Conservation (phyloP, 2,888 invertebrate genomes). For the Hirtodrosophila confusa region DNA sequence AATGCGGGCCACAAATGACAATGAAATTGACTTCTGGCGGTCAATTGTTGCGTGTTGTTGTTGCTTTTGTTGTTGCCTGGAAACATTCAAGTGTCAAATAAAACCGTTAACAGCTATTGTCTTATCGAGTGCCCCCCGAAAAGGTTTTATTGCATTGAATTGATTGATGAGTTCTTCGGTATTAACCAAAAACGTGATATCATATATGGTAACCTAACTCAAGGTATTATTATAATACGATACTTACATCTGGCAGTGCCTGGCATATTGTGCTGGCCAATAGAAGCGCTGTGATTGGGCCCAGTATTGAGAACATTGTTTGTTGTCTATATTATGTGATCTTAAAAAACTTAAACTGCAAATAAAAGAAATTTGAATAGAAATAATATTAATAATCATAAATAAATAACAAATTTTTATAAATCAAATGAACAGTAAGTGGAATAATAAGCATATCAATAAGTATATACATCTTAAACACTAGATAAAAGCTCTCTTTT, state of each 20-base stretch:
- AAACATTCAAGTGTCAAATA: conserved; percentile 48
- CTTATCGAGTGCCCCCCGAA: conserved; percentile 49
- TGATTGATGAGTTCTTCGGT: conserved; percentile 71
- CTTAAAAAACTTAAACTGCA: conserved; percentile 68
- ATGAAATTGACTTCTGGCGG: conserved; percentile 70
- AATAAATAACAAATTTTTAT: not conserved
- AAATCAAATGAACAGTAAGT: too few species aligned
- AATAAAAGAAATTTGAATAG: conserved; percentile 25
- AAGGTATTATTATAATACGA: conserved; percentile 20
- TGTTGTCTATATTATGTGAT: conserved; percentile 41
- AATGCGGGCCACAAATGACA: conserved; percentile 57
- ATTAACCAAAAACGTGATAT: conserved; percentile 46
- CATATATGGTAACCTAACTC: conserved; percentile 17
- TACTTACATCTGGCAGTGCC: conserved; percentile 84
- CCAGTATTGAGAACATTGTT: conserved; percentile 81
- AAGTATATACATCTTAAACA: too few species aligned
- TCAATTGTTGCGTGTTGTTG: conserved; percentile 26
- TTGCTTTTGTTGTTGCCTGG: conserved; percentile 15
- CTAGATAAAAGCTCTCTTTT: too few species aligned
- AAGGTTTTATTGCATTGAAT: conserved; percentile 61
- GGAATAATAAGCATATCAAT: too few species aligned
- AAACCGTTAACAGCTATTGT: conserved; percentile 49
- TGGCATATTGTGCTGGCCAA: conserved; percentile 82
- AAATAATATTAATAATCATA: not conserved
- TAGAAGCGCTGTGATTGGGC: conserved; percentile 80